Base-by-base conservation (phyloP, 2,113 vertebrate species). In the Girardinichthys multiradiatus region DNA sequence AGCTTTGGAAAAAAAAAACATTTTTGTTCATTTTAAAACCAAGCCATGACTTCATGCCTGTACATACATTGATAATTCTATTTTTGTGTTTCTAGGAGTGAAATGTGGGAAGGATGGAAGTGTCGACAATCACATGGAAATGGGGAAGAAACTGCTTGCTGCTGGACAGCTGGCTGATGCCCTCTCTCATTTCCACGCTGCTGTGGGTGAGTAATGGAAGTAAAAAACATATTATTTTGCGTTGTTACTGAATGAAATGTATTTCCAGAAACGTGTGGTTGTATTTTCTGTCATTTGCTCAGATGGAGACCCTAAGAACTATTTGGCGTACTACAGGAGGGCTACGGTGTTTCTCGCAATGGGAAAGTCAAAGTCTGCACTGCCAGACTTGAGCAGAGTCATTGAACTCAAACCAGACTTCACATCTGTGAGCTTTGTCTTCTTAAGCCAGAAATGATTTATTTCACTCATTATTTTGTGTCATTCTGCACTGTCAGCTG, bases 341-440 rank as follows among this genome's bases (percentile, higher is more conserved):
- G 98, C 98, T 35, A 99, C 98, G 14, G 98, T 98, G 29, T 99
- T 96, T 81, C 93, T 99, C 57, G 98, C 98, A 28, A 97, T 98
- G 97, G 98, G 98, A 61, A 99, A 98, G 88, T 99, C 97, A 8
- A 99, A 98, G 91, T 98, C 98, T 57, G 98, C 98, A 26, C 94
- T 99, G 84, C 98, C 96, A 0, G 98, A 99, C 82, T 87, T 99
- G 81, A 98, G 95, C 92, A 96, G 92, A 95, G 98, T 99, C 81
- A 96, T 99, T 86, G 96, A 98, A 82, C 93, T 99, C 84, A 99
- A 99, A 92, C 96, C 97, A 80, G 98, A 99, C 87, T 99, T 99
- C 88, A 99, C 97, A 90, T 96, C 97, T 65, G 98, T 99, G 92
- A 92, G 90, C 90, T 66, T 10, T 1, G 29, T 0, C 37, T 58